Evolutionary conservation across 2,888 invertebrate genomes (phyloP).

Genomic region (Allygus modestus): DNA sequence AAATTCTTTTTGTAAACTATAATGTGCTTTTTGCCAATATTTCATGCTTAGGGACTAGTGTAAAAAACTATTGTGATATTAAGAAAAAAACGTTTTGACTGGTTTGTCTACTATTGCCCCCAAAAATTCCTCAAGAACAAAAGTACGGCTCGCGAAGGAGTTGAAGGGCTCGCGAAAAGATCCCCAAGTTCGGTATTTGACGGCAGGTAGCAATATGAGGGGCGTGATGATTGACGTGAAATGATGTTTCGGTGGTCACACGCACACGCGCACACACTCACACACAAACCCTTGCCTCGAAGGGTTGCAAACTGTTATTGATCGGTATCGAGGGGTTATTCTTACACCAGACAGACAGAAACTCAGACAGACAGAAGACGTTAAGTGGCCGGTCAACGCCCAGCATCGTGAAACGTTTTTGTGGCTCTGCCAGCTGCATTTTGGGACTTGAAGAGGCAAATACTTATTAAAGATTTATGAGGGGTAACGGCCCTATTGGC

Average conservation of each 20-base stretch:
- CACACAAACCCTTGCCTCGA: background rate
- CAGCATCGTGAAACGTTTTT: background rate
- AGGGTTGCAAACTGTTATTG: constrained; percentile 37
- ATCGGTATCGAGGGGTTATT: constrained; percentile 27
- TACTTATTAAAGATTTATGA: constrained; percentile 19
- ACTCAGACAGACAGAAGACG: background rate
- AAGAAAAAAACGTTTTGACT: no score
- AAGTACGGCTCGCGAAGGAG: background rate
- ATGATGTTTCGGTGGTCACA: background rate
- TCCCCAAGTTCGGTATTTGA: background rate
- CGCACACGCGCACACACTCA: no score
- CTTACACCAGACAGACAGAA: constrained; percentile 2
- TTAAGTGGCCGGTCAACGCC: constrained; percentile 33
- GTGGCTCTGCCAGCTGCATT: constrained; percentile 16
- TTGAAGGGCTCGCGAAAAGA: background rate
- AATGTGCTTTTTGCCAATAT: no score
- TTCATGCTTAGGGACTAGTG: no score
- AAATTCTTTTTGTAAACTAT: no score
- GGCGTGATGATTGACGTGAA: constrained; percentile 17
- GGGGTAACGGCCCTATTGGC: background rate
- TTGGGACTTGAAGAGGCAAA: background rate
- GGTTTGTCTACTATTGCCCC: background rate
- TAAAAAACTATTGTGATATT: no score
- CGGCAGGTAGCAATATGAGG: background rate
- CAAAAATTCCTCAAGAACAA: constrained; percentile 1